A percentile compares a stretch with the other conserved stretches of the same genome.
Evolutionary conservation across 2,888 invertebrate genomes (phyloP).

Genomic region (Dendrolimus pini): DNA sequence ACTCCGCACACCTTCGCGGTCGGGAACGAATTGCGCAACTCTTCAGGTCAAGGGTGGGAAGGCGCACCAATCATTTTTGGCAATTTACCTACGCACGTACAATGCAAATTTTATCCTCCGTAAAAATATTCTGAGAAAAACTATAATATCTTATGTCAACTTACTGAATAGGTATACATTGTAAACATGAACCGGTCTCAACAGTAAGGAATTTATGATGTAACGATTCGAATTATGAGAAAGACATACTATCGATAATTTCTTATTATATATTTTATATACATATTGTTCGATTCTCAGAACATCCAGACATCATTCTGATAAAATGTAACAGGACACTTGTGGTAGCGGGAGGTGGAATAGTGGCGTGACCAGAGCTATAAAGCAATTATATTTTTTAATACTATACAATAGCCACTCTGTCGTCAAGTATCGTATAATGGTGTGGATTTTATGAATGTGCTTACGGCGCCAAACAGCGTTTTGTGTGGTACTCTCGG

Average conservation of each 20-base stretch:
- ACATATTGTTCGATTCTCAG: constrained; percentile 16
- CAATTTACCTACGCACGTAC: constrained; percentile 42
- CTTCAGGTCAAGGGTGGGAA: constrained; percentile 62
- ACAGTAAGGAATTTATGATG: neutral
- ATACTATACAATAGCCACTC: constrained; percentile 22
- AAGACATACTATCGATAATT: neutral
- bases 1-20: constrained; percentile 39
- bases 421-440: constrained; percentile 22
- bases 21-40: constrained; percentile 51
- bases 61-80: constrained; percentile 60
- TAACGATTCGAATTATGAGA: neutral
- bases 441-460: constrained; percentile 37
- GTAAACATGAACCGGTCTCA: constrained; percentile 6
- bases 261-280: neutral
- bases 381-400: constrained; percentile 36
- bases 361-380: constrained; percentile 14
- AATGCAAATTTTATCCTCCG: constrained; percentile 36
- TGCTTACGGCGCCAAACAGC: constrained; percentile 47
- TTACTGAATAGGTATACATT: constrained; percentile 3
- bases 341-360: constrained; percentile 20
- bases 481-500: constrained; percentile 39
- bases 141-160: neutral
- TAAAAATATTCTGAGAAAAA: constrained; percentile 23
- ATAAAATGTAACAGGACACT: constrained; percentile 33
- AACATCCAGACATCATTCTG: constrained; percentile 24